A percentile compares a stretch with the other conserved stretches of the same genome.
Evolutionary conservation across 1,140 invertebrate species (phyloP).

Genomic region (Aphelinus atriplicis): DNA sequence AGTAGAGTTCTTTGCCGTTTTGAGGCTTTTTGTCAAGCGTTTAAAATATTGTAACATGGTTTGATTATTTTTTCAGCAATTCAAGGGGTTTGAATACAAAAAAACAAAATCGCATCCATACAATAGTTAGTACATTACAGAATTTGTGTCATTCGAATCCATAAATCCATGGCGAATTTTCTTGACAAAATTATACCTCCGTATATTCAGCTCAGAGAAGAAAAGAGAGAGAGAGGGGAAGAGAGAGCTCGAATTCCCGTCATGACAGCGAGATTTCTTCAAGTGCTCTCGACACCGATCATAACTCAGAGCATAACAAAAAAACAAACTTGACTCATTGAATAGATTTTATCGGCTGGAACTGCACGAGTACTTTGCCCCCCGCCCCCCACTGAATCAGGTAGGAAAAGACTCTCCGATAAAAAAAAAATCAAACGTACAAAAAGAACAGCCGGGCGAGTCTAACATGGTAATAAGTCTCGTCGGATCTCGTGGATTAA

Average conservation of each 20-base stretch:
- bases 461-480: constrained; percentile 17
- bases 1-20: no score
- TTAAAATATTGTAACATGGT: no score
- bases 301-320: constrained; percentile 24
- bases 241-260: background rate
- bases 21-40: no score
- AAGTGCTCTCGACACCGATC: constrained; percentile 13
- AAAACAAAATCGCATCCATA: no score
- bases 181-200: background rate
- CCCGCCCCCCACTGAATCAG: no score
- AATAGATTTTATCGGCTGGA: constrained; percentile 37
- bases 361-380: constrained; percentile 27
- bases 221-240: no score
- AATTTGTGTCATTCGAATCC: no score
- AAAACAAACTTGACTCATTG: constrained; percentile 32
- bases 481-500: background rate
- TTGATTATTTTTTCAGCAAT: no score
- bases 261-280: constrained; percentile 20
- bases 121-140: no score
- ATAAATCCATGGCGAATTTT: no score
- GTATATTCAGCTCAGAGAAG: no score
- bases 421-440: background rate
- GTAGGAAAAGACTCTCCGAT: background rate
- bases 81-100: no score
- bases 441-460: background rate